A percentile compares a stretch with the other conserved stretches of the same genome.
Conservation (phyloP, 1,140 invertebrate species). For the Leptoteleia sp. region DNA sequence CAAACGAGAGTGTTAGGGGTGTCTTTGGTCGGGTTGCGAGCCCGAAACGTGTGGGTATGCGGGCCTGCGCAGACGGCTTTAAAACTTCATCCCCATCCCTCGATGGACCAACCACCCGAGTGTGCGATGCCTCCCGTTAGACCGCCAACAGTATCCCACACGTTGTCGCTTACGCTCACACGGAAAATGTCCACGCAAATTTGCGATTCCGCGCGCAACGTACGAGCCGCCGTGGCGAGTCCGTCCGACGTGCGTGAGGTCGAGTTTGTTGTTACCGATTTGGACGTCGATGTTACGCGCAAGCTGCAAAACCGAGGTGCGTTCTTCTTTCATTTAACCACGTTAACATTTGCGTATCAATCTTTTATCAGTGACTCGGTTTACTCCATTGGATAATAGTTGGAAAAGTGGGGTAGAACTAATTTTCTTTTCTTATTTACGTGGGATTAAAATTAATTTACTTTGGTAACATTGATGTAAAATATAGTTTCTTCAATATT, state of each 20-base stretch:
- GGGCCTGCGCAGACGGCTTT: conserved; percentile 69
- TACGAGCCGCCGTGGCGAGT: conserved; percentile 3
- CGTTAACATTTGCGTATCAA: too few relatives aligned
- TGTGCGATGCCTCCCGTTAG: conserved; percentile 61
- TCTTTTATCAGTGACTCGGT: too few relatives aligned
- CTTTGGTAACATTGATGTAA: too few relatives aligned
- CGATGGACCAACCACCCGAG: conserved; percentile 73
- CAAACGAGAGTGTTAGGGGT: conserved; percentile 21
- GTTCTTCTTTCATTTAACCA: too few relatives aligned
- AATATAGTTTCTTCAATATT: too few relatives aligned
- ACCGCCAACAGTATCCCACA: conserved; percentile 67
- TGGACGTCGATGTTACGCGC: conserved; percentile 47
- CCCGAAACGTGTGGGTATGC: conserved; percentile 67
- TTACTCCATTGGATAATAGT: too few relatives aligned
- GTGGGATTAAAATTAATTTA: too few relatives aligned
- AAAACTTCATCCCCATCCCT: conserved; percentile 70
- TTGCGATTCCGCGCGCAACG: conserved; percentile 9
- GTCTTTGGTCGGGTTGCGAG: conserved; percentile 18
- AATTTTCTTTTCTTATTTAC: too few relatives aligned
- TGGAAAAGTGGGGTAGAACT: too few relatives aligned
- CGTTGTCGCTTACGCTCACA: conserved; percentile 64
- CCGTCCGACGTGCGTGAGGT: conserved; percentile 63
- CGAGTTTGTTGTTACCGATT: conserved; percentile 66
- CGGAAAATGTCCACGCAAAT: conserved; percentile 61
- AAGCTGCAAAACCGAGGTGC: too few relatives aligned